Conservation (phyloP, 2,113 vertebrate species). For the Toxotes chatareus region DNA sequence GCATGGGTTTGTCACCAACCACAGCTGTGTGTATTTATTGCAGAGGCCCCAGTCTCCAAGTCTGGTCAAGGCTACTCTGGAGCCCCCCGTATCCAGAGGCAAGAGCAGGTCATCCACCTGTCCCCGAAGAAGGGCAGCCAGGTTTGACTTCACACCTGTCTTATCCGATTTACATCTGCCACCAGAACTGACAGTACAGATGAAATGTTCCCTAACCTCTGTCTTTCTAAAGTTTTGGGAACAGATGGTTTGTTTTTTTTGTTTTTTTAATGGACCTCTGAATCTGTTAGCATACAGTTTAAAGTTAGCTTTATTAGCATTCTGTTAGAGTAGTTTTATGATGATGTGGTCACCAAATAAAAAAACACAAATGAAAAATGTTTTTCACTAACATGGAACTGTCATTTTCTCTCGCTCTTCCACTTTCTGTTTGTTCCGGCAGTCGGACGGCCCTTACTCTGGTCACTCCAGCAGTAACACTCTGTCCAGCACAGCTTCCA, state of each 20-base stretch:
- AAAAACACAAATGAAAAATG: too few relatives aligned
- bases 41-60: constrained; percentile 85
- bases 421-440: constrained; percentile 11
- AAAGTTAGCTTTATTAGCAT: too few relatives aligned
- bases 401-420: neutral
- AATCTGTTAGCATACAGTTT: neutral
- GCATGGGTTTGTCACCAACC: constrained; percentile 32
- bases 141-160: constrained; percentile 81
- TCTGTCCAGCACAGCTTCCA: constrained; percentile 95
- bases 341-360: neutral
- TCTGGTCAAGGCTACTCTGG: constrained; percentile 93
- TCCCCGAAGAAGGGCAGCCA: constrained; percentile 98
- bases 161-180: neutral
- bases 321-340: neutral
- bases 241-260: too few relatives aligned
- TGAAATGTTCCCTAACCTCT: neutral
- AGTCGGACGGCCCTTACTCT: constrained; percentile 96
- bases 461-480: constrained; percentile 99
- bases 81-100: constrained; percentile 93
- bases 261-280: too few relatives aligned
- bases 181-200: neutral
- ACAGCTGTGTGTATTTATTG: constrained; percentile 61
- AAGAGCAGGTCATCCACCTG: constrained; percentile 96
- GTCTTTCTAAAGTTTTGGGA: neutral
- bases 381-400: neutral